These are phyloP conservation scores for Cichlasoma orientale DNA, from an alignment of 2,797 vertebrate genomes.

Conservation along the genomic window DNA sequence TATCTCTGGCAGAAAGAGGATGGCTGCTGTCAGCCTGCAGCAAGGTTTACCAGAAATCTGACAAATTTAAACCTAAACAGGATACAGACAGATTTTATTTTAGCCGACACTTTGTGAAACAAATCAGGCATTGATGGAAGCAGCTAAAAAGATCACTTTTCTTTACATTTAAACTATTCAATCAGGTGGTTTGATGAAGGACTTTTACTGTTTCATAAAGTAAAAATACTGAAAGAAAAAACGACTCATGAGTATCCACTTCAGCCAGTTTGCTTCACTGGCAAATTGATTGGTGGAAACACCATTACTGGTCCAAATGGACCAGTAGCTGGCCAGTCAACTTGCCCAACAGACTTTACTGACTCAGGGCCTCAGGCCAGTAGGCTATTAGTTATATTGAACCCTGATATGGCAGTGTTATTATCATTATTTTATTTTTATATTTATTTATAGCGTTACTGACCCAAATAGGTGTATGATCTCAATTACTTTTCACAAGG, in stretches of 20 bases:
- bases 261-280: background rate
- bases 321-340: background rate
- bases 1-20: background rate
- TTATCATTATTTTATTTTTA: background rate
- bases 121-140: background rate
- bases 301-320: background rate
- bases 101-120: background rate
- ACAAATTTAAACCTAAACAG: background rate
- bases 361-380: background rate
- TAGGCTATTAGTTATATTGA: background rate
- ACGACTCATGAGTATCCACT: background rate
- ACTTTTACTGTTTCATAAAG: background rate
- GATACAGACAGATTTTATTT: background rate
- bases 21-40: fast-evolving
- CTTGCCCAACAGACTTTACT: background rate
- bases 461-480: slow-evolving; percentile 36
- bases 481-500: slow-evolving; percentile 14
- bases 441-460: slow-evolving; percentile 1
- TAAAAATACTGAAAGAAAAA: background rate
- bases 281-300: background rate
- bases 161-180: background rate
- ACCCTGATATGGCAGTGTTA: background rate
- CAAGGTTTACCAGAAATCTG: background rate
- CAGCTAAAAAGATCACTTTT: background rate
- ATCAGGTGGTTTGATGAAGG: too few species aligned